Conservation (phyloP, 2,113 vertebrate genomes). For the Xiphophorus hellerii region DNA sequence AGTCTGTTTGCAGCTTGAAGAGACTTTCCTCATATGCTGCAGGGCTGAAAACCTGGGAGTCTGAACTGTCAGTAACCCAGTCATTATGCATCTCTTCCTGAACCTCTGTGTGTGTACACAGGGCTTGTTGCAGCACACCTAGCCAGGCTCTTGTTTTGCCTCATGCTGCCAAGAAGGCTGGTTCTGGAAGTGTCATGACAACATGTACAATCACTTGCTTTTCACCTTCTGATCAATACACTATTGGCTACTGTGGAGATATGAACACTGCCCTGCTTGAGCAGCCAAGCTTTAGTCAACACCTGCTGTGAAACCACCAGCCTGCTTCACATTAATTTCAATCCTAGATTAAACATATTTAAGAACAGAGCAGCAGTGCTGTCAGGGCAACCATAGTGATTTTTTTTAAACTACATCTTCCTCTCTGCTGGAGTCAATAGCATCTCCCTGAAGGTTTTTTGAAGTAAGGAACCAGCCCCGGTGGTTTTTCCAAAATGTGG, state of each 20-base stretch:
- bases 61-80: constrained; percentile 58
- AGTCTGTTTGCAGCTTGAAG: constrained; percentile 25
- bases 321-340: neutral
- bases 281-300: constrained; percentile 13
- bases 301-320: neutral
- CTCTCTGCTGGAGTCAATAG: constrained; percentile 2
- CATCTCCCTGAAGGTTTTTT: neutral
- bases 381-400: neutral
- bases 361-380: neutral
- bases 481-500: neutral
- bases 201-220: constrained; percentile 34
- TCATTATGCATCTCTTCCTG: constrained; percentile 34
- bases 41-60: constrained; percentile 43
- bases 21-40: constrained; percentile 21
- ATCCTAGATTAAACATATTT: constrained; percentile 15
- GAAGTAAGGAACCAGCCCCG: neutral
- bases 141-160: constrained; percentile 40
- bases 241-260: constrained; percentile 21
- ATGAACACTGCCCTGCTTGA: constrained; percentile 21
- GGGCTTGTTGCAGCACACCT: constrained; percentile 32
- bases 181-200: constrained; percentile 44
- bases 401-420: neutral
- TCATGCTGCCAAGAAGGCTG: constrained; percentile 45
- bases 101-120: constrained; percentile 27
- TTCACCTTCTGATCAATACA: constrained; percentile 48